These are phyloP conservation scores for Eupsilia transversa DNA, from an alignment of 2,888 invertebrate species.

Conservation along the genomic window DNA sequence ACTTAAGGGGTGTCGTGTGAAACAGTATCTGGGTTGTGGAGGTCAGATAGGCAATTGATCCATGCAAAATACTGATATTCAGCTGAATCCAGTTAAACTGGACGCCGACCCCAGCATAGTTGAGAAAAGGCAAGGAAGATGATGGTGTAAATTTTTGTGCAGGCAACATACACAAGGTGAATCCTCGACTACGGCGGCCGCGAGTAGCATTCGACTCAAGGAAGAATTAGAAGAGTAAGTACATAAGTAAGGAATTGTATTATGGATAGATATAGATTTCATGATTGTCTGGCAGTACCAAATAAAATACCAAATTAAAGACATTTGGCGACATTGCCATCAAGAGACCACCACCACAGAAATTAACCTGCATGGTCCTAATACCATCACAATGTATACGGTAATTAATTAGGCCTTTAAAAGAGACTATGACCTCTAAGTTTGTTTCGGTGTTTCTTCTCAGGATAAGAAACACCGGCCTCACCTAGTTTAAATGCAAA, in stretches of 20 bases:
- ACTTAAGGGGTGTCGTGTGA: neutral
- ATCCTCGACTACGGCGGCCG: neutral
- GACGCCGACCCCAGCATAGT: neutral
- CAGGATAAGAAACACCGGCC: too few relatives aligned
- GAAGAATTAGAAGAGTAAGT: constrained; percentile 1
- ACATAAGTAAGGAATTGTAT: neutral
- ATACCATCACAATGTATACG: too few relatives aligned
- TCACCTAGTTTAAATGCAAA: too few relatives aligned
- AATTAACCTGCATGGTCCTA: too few relatives aligned
- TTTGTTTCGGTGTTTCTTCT: too few relatives aligned
- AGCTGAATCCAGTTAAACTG: too few relatives aligned
- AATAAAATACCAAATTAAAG: too few relatives aligned
- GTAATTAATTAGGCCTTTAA: too few relatives aligned
- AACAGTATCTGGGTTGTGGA: neutral
- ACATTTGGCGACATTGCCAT: too few relatives aligned
- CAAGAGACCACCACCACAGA: too few relatives aligned
- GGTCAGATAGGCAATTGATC: neutral
- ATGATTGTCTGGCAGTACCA: neutral
- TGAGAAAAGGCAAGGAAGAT: neutral
- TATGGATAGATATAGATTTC: neutral
- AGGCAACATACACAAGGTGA: constrained; percentile 5
- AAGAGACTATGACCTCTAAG: too few relatives aligned
- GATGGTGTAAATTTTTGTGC: constrained; percentile 9
- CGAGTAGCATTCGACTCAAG: neutral
- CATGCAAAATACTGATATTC: neutral